Evolutionary conservation across 2,888 invertebrate genomes (phyloP).

Genomic region (Agrochola lota): DNA sequence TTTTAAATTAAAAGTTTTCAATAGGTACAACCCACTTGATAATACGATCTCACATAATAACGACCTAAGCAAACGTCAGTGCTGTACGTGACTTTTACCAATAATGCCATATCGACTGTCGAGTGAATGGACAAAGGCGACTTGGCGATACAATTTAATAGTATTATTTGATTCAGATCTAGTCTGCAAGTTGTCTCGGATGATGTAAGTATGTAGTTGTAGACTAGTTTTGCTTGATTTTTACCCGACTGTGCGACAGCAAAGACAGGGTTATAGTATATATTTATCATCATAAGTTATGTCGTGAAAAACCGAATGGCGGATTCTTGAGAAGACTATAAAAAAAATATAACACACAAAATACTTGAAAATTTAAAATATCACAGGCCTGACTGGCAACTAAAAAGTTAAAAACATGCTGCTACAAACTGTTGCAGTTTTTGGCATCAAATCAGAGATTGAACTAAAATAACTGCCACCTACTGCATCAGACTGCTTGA

Average conservation of each 20-base stretch:
- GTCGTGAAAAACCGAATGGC: no score
- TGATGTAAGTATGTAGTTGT: not conserved
- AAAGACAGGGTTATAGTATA: not conserved
- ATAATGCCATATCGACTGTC: constrained; percentile 33
- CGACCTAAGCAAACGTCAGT: constrained; percentile 33
- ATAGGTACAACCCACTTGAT: constrained; percentile 8
- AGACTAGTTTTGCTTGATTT: constrained; percentile 12
- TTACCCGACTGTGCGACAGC: not conserved
- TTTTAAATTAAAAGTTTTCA: constrained; percentile 2
- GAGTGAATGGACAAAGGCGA: constrained; percentile 25
- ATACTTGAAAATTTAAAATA: no score
- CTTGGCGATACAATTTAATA: constrained; percentile 16
- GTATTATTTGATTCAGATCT: constrained; percentile 30
- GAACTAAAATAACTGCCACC: no score
- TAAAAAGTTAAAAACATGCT: no score
- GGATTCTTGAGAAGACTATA: no score
- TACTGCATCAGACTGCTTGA: no score
- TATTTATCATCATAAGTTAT: not conserved
- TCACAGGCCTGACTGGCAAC: no score
- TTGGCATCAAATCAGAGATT: no score
- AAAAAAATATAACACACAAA: no score
- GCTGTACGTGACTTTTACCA: constrained; percentile 54
- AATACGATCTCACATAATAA: constrained; percentile 16
- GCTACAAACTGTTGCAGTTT: no score
- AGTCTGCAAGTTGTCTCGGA: not conserved